Evolutionary conservation across 2,797 vertebrate species (phyloP), one percentile per base, ranked within the genome.

Genomic region (Phrynocephalus guinanensis): DNA sequence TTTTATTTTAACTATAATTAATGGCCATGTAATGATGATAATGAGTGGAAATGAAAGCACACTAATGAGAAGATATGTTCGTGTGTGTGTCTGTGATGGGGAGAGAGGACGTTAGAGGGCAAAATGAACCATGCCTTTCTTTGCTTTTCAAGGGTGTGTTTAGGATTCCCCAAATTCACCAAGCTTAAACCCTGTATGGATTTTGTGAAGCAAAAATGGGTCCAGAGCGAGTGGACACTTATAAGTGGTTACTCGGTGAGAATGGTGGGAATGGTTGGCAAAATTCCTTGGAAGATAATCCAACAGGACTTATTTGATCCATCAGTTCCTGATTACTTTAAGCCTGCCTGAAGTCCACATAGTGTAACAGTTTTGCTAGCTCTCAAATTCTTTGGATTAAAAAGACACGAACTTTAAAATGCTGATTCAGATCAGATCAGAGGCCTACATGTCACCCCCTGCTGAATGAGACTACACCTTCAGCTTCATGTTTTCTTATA

Each of bases 1-100:
- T 94, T 95, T 91, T 33, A 87, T 94, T 95, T 95, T 94, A 95
- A 91, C 26, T 91, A 63, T 92, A 95, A 94, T 93, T 96, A 96
- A 94, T 94, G 81, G 67, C 81, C 89, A 90, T 86, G 28, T 87
- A 95, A 95, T 84, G 63, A 60, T 91, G 95, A 95, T 94, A 95
- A 95, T 91, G 91, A 93, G 26, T 83, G 92, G 90, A 72, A 92
- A 78, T 91, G 84, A 93, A 94, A 94, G 92, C 87, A 84, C 88
- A 93, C 70, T 93, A 94, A 94, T 89, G 70, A 95, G 87, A 83
- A 92, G 6, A 91, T 85, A 88, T 92, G 87, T 89, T 86, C 87
- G 0, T 38, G 83, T 7, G 83, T 7, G 1, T 79, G 75, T 20
- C 22, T 60, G 75, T 75, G 5, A 84, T 70, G 89, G 52, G 22